These are phyloP conservation scores for Dolomedes plantarius DNA, from an alignment of 2,888 invertebrate species.

Conservation along the genomic window DNA sequence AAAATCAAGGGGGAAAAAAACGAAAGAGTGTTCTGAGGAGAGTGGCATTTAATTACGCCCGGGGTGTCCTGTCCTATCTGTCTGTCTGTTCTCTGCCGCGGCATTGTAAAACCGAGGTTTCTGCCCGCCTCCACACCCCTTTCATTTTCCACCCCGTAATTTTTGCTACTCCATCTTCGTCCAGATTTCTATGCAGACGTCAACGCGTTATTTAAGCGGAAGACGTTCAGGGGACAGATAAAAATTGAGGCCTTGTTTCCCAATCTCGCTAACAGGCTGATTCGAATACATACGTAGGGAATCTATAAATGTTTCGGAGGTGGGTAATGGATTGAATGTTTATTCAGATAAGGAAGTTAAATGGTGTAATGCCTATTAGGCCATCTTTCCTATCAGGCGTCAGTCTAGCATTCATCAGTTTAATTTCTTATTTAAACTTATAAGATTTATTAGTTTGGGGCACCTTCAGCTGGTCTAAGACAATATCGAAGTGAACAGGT, in stretches of 20 bases:
- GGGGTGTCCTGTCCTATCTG: conserved; percentile 67
- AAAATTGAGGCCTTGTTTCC: conserved; percentile 25
- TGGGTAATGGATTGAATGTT: too few species aligned
- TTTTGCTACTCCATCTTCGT: conserved; percentile 66
- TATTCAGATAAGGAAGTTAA: too few species aligned
- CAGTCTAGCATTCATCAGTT: too few species aligned
- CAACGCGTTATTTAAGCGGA: conserved; percentile 64
- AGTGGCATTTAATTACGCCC: conserved; percentile 70
- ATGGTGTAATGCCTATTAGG: too few species aligned
- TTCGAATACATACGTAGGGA: too few species aligned
- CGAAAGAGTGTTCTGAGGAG: conserved; percentile 23
- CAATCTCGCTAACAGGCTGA: too few species aligned
- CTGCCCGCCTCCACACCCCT: background rate
- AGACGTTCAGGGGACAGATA: conserved; percentile 21
- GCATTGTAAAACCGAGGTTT: conserved; percentile 45
- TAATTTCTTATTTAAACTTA: too few species aligned
- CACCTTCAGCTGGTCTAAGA: too few species aligned
- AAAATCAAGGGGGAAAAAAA: background rate
- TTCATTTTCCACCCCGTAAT: conserved; percentile 38
- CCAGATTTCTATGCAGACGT: conserved; percentile 65
- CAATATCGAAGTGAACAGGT: too few species aligned
- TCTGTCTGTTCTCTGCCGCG: conserved; percentile 52
- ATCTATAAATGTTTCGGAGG: too few species aligned
- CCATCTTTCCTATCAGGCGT: too few species aligned
- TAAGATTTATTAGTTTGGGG: too few species aligned